phyloP scores from a whole-genome alignment of 2,888 invertebrate genomes.

The Rhopalosiphum nymphaeae region DNA sequence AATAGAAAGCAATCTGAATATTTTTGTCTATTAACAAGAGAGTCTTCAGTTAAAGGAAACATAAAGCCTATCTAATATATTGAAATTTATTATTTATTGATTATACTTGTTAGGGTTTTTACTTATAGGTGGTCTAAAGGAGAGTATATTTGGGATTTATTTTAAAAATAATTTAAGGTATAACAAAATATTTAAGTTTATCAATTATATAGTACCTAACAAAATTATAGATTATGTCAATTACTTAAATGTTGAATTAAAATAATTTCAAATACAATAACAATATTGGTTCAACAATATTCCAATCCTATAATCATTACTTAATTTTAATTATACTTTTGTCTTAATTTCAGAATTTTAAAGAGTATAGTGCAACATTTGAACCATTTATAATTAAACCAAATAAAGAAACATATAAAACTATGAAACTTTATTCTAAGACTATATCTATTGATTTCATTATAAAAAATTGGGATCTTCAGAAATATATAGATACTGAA shows the following conservation, averaged over 20 bases:
- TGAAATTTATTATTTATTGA: too few relatives aligned
- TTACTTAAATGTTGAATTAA: neutral
- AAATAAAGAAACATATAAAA: conserved; percentile 32
- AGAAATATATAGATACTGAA: neutral
- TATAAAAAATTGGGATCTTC: conserved; percentile 52
- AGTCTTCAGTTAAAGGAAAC: neutral
- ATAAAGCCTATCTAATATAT: too few relatives aligned
- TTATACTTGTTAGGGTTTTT: too few relatives aligned
- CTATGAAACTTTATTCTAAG: conserved; percentile 34
- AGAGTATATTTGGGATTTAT: too few relatives aligned
- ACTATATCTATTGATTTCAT: conserved; percentile 36
- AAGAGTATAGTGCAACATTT: conserved; percentile 38
- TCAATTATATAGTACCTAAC: too few relatives aligned
- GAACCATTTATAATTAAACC: neutral
- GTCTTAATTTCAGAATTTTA: conserved; percentile 32
- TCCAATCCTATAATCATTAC: neutral
- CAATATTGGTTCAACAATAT: neutral
- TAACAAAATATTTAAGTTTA: too few relatives aligned
- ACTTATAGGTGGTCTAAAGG: too few relatives aligned
- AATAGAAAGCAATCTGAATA: neutral
- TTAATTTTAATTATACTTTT: conserved; percentile 1
- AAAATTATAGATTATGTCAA: neutral
- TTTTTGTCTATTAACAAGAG: neutral
- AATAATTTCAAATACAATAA: neutral
- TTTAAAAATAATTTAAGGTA: too few relatives aligned